These are phyloP conservation scores for Dromius quadrimaculatus DNA, from an alignment of 2,888 invertebrate genomes.

Conservation along the genomic window DNA sequence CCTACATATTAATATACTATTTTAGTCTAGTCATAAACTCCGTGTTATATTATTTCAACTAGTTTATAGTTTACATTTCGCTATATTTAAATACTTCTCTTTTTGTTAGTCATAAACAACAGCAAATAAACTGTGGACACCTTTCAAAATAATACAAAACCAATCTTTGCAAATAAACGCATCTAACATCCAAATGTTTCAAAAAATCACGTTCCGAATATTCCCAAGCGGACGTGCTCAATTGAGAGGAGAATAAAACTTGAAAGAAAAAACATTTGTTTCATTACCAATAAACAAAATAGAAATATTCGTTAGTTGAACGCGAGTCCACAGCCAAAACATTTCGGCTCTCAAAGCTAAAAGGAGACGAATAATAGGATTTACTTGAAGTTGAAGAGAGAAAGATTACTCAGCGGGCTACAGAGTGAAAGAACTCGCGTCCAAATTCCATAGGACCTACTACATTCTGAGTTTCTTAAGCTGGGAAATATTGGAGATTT, in stretches of 20 bases:
- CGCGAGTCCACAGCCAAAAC: constrained; percentile 41
- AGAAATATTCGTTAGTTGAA: constrained; percentile 48
- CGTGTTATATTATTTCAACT: constrained; percentile 2
- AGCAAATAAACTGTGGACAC: constrained; percentile 14
- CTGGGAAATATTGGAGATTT: neutral
- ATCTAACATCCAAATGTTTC: constrained; percentile 30
- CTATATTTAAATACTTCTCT: constrained; percentile 6
- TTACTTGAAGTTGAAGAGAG: constrained; percentile 56
- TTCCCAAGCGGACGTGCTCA: constrained; percentile 12
- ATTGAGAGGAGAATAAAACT: constrained; percentile 33
- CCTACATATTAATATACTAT: too few species aligned
- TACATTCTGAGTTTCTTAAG: constrained; percentile 57
- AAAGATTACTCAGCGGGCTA: constrained; percentile 56
- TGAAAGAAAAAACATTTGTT: constrained; percentile 40
- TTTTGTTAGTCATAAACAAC: constrained; percentile 11
- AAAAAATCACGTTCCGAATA: constrained; percentile 41
- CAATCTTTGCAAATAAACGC: constrained; percentile 8
- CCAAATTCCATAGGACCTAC: constrained; percentile 64
- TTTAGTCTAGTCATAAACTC: constrained; percentile 5
- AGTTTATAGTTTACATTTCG: constrained; percentile 7
- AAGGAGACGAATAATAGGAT: constrained; percentile 3
- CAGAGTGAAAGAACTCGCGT: constrained; percentile 56
- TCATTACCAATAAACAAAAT: constrained; percentile 51
- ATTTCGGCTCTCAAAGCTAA: constrained; percentile 29
- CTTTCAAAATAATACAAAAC: constrained; percentile 7